phyloP scores from a whole-genome alignment of 1,140 invertebrate species.

The Arion vulgaris region DNA sequence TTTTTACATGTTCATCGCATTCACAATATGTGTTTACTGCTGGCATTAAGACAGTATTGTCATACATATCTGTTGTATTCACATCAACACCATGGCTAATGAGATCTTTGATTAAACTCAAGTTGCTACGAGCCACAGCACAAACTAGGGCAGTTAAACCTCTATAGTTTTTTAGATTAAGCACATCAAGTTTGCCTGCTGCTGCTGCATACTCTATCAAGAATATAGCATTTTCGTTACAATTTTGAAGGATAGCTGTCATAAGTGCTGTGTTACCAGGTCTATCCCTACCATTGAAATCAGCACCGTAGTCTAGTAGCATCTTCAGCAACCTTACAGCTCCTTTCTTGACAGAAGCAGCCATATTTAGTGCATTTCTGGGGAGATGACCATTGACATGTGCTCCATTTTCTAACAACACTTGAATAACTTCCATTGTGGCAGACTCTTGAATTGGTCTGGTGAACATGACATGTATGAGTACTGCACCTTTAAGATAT shows the following conservation, averaged over 20 bases:
- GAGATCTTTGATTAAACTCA: background rate
- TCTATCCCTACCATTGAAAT: background rate
- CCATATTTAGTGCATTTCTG: background rate
- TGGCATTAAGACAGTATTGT: background rate
- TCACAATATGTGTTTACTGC: background rate
- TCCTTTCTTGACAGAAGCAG: background rate
- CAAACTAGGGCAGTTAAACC: background rate
- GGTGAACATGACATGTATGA: background rate
- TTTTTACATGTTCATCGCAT: too few relatives aligned
- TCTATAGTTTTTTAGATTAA: background rate
- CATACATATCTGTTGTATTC: background rate
- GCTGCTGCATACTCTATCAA: background rate
- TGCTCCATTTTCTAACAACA: background rate
- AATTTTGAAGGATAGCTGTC: background rate
- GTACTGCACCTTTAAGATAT: background rate
- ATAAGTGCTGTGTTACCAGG: background rate
- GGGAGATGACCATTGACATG: background rate
- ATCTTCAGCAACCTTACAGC: background rate
- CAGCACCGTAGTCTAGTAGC: background rate
- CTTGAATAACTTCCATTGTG: background rate
- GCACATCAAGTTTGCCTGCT: background rate
- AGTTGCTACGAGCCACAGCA: background rate
- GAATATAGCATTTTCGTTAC: background rate
- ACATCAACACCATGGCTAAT: background rate
- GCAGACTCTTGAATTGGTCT: background rate